Evolutionary conservation across 2,113 vertebrate genomes (phyloP).

Genomic region (Phainopepla nitens): DNA sequence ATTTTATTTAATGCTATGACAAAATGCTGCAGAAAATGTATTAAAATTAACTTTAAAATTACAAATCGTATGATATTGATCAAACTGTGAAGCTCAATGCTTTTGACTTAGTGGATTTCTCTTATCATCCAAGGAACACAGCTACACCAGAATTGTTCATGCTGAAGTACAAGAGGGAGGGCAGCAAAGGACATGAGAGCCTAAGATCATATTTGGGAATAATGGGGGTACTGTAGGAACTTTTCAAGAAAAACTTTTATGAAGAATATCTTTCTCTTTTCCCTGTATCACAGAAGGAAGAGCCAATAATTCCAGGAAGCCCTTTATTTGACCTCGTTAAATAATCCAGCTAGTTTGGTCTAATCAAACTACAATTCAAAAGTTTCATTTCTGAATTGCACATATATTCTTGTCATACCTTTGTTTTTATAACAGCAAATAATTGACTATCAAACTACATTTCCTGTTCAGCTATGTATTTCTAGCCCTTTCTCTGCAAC

Average conservation of each 20-base stretch:
- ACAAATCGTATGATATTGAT: not conserved
- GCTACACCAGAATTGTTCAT: not conserved
- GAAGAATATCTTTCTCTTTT: not conserved
- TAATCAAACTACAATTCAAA: not conserved
- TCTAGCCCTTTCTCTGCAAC: not conserved
- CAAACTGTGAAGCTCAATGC: not conserved
- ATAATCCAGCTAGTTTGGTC: not conserved
- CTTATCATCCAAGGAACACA: not conserved
- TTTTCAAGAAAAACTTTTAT: not conserved
- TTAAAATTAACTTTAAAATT: not conserved
- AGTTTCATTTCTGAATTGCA: not conserved
- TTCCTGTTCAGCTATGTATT: not conserved
- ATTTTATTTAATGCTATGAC: not conserved
- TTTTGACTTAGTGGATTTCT: not conserved
- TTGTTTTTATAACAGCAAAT: not conserved
- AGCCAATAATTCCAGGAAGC: not conserved
- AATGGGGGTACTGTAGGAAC: not conserved
- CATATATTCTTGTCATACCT: not conserved
- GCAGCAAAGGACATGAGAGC: not conserved
- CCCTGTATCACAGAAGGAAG: not conserved
- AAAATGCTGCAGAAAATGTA: not conserved
- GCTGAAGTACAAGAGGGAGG: not conserved
- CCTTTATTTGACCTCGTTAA: not conserved
- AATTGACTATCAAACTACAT: not conserved
- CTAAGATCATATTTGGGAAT: not conserved